Percentiles rank a stretch among this genome's conserved stretches.
phyloP scores from a whole-genome alignment of 1,140 invertebrate genomes.

The Holcopasites calliopsidis region DNA sequence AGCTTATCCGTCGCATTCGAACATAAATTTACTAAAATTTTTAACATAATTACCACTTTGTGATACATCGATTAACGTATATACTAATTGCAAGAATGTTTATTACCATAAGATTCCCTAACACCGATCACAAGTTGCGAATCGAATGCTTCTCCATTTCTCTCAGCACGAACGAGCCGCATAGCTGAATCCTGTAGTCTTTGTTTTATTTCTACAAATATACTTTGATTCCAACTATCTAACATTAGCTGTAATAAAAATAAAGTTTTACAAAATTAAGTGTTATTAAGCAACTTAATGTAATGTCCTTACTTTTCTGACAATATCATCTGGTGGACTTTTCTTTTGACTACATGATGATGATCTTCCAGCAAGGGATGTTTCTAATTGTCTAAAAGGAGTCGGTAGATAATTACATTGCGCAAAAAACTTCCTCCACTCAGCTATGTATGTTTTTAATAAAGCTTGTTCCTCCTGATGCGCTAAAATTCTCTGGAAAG shows the following conservation, averaged over 20 bases:
- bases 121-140: constrained; percentile 98
- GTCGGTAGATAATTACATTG: constrained; percentile 98
- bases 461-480: constrained; percentile 97
- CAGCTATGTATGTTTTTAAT: constrained; percentile 96
- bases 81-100: neutral
- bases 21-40: constrained; percentile 93
- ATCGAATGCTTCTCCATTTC: constrained; percentile 98
- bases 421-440: constrained; percentile 99
- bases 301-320: constrained; percentile 84
- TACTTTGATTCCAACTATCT: constrained; percentile 98
- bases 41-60: constrained; percentile 5
- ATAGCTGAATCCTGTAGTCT: constrained; percentile 97
- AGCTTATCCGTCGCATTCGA: constrained; percentile 95
- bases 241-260: constrained; percentile 90
- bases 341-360: constrained; percentile 85
- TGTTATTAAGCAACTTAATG: neutral
- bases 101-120: constrained; percentile 93
- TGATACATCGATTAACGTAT: neutral
- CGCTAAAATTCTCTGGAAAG: constrained; percentile 87
- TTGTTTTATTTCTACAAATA: constrained; percentile 97
- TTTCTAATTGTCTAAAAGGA: constrained; percentile 96
- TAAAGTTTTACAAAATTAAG: neutral
- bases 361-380: constrained; percentile 85
- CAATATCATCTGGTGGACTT: constrained; percentile 90
- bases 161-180: constrained; percentile 97